Percentiles rank a stretch among this genome's conserved stretches.
phyloP scores from a whole-genome alignment of 1,140 invertebrate genomes.

The Leptinotarsa undecemlineata region DNA sequence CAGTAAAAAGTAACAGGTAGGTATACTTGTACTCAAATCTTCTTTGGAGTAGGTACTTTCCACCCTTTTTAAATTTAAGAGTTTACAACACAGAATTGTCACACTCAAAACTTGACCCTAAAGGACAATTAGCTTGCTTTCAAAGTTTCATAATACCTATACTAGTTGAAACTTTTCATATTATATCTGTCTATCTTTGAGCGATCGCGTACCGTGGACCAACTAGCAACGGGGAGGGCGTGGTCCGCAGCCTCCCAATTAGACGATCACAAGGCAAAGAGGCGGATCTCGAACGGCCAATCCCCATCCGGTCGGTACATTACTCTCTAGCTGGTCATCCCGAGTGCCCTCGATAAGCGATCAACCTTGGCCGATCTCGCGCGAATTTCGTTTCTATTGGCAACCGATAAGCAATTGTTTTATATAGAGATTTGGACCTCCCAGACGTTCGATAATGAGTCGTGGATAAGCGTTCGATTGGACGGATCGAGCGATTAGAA shows the following conservation, averaged over 20 bases:
- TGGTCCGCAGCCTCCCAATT: conserved; percentile 37
- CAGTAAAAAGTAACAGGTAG: too few relatives aligned
- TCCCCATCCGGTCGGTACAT: conserved; percentile 29
- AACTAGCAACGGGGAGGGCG: conserved; percentile 33
- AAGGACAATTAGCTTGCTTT: too few relatives aligned
- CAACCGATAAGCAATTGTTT: conserved; percentile 12
- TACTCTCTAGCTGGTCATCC: conserved; percentile 20
- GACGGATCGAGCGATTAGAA: conserved; percentile 4
- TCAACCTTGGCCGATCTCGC: conserved; percentile 1
- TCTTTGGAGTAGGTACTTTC: too few relatives aligned
- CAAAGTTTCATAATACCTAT: neutral
- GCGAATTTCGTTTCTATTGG: conserved; percentile 19
- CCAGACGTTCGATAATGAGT: neutral
- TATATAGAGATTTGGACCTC: conserved; percentile 4
- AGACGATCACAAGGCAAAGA: conserved; percentile 27
- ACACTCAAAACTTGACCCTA: too few relatives aligned
- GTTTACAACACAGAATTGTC: too few relatives aligned
- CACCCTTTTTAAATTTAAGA: too few relatives aligned
- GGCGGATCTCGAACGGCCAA: conserved; percentile 41
- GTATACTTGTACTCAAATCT: too few relatives aligned
- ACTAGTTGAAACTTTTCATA: neutral
- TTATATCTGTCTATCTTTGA: neutral
- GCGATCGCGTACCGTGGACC: conserved; percentile 32
- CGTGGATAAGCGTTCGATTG: neutral
- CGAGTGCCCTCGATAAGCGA: neutral